These are phyloP conservation scores for Phalacrocorax carbo DNA, from an alignment of 2,113 vertebrate species.

Conservation along the genomic window DNA sequence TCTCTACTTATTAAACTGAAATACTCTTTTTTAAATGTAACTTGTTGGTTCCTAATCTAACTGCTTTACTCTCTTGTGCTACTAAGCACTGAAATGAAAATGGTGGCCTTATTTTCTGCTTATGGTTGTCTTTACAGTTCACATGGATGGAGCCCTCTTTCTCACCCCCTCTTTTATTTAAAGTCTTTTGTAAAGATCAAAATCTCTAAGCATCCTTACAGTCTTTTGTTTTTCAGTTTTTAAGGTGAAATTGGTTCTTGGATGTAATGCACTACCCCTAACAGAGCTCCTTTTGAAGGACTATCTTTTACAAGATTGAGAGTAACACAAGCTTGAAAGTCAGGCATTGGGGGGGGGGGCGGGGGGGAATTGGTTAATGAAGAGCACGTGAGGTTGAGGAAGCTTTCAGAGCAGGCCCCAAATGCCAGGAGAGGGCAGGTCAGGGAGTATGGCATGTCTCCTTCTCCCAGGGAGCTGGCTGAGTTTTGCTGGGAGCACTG, in stretches of 20 bases:
- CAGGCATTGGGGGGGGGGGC: not conserved
- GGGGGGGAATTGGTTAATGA: not conserved
- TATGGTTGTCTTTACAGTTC: not conserved
- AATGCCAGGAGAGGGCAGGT: not conserved
- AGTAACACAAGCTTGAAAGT: not conserved
- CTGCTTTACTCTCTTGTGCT: not conserved
- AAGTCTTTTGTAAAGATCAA: not conserved
- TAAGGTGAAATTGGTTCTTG: not conserved
- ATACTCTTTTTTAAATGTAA: not conserved
- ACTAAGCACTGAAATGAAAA: not conserved
- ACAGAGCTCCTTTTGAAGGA: not conserved
- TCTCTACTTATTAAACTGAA: not conserved
- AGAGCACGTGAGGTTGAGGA: not conserved
- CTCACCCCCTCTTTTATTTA: not conserved
- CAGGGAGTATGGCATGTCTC: rapidly evolving
- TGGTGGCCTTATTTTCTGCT: not conserved
- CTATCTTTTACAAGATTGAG: not conserved
- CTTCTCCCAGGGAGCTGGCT: not conserved
- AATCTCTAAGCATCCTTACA: not conserved
- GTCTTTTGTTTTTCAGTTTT: not conserved
- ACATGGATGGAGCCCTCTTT: not conserved
- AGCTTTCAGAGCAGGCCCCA: not conserved
- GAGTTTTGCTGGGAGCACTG: not conserved
- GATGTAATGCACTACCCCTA: not conserved
- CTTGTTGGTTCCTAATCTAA: not conserved